Base-by-base conservation (phyloP, 2,113 vertebrate species). In the Cyrtonyx montezumae region DNA sequence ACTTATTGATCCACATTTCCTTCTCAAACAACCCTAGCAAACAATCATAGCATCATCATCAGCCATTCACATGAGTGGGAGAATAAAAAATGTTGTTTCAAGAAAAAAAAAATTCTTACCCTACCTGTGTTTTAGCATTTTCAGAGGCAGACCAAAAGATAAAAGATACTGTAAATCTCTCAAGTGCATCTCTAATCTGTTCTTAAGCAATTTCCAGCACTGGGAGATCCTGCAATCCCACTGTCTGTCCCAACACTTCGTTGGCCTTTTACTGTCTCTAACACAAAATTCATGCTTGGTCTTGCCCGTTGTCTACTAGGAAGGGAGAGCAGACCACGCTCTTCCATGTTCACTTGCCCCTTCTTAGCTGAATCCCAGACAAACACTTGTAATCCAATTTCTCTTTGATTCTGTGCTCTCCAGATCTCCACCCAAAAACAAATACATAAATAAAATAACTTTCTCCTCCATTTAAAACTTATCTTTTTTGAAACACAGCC, bases 41-140 rank as follows among this genome's bases (percentile, higher is more conserved):
- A 28, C 61, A 63, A 28, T 25, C 36, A 40, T 17, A 40, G 61
- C 61, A 19, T 63, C 61, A 49, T 69, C 11, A 36, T 48, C 67
- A 49, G 5, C 28, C 36, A 13, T 28, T 40, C 16, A 16, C 32
- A 48, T n/a, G 30, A 6, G 13, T 19, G 12, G 42, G 87, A 87
- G n/a, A 5, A 69, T 45, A 6, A 68, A 85, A 79, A 68, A 70
- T 26, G 1, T 8, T 34, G 2, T 15, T 89, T 61, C 2, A 5
- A 75, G 20, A 67, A 69, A 48, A 5, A 13, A 40, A 2, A 53
- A 49, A 61, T 74, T 40, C 34, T 51, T 79, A 51, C 32, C 79
- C 43, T 85, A 26, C 14, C 42, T 46, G 42, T 0, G 0, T 9
- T 42, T 53, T 16, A 76, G 19, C 9, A 58, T 7, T 37, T 62